These are phyloP conservation scores for Nemurella pictetii DNA, from an alignment of 2,888 invertebrate species.

Conservation along the genomic window DNA sequence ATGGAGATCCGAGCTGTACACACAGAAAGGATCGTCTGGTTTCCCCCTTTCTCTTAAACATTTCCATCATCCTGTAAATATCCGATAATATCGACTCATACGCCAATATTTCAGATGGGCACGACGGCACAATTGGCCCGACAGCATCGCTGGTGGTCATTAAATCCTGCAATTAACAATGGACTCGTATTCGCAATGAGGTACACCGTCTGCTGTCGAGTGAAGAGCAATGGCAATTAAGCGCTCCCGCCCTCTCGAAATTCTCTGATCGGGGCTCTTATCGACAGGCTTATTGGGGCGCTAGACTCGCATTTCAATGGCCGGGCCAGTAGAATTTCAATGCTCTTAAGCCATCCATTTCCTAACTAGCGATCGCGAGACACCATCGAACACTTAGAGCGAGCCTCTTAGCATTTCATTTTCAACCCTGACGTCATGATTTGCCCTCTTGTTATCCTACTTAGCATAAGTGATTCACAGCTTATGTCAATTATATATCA, in stretches of 20 bases:
- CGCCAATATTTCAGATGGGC: too few relatives aligned
- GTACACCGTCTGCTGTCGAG: too few relatives aligned
- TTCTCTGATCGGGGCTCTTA: not conserved
- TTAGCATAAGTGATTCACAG: not conserved
- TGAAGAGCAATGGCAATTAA: too few relatives aligned
- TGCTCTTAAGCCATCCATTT: slow-evolving; percentile 14
- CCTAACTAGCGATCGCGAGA: not conserved
- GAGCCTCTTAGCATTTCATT: not conserved
- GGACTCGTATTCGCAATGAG: not conserved
- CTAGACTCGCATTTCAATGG: not conserved
- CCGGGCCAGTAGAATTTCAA: slow-evolving; percentile 1
- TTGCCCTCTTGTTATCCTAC: not conserved
- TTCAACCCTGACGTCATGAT: not conserved
- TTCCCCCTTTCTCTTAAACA: too few relatives aligned
- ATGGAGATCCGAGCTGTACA: too few relatives aligned
- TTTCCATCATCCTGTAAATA: too few relatives aligned
- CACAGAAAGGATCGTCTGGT: not conserved
- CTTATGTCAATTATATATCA: not conserved
- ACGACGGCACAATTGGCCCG: too few relatives aligned
- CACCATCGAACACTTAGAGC: not conserved
- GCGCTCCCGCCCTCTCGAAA: not conserved
- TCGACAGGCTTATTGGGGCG: not conserved
- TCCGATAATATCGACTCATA: not conserved
- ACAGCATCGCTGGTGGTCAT: not conserved
- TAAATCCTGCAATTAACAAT: not conserved